Evolutionary conservation across 64 coral and sea anemone genomes (phyloP).

Genomic region (Dendronephthya gigantea): DNA sequence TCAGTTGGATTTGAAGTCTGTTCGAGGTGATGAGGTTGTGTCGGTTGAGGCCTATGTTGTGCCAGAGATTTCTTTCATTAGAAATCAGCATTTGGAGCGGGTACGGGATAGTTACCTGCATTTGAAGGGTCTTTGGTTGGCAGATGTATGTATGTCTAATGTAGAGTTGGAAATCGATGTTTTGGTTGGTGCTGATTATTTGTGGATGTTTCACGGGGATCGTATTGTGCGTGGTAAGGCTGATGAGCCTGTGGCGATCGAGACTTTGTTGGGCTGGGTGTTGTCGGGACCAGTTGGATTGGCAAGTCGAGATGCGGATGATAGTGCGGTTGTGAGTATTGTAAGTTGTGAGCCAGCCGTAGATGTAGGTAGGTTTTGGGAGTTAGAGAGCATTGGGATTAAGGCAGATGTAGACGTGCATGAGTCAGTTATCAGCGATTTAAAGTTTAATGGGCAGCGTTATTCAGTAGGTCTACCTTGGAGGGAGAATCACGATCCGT

Average conservation of each 20-base stretch:
- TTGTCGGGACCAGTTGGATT: background rate
- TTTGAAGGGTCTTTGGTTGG: conserved; percentile 35
- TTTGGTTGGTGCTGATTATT: conserved; percentile 27
- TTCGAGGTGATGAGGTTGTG: background rate
- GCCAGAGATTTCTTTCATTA: conserved; percentile 27
- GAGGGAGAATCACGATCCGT: background rate
- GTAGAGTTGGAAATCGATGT: conserved; percentile 25
- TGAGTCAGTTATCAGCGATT: background rate
- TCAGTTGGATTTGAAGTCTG: background rate
- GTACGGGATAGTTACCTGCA: conserved; percentile 6
- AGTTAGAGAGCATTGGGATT: background rate
- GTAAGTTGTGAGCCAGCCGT: too few relatives aligned
- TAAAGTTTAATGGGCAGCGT: background rate
- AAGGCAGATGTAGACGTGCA: background rate
- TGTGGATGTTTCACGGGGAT: conserved; percentile 32
- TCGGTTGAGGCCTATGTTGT: conserved; percentile 27
- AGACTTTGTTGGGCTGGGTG: background rate
- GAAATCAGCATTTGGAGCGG: conserved; percentile 22
- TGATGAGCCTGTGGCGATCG: background rate
- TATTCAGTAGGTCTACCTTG: background rate
- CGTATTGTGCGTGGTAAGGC: conserved; percentile 14
- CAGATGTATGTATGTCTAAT: conserved; percentile 18
- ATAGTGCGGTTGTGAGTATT: background rate
- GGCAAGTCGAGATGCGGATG: background rate
- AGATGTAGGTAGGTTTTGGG: too few relatives aligned